These are phyloP conservation scores for Platichthys flesus DNA, from an alignment of 2,113 vertebrate genomes.

Conservation along the genomic window DNA sequence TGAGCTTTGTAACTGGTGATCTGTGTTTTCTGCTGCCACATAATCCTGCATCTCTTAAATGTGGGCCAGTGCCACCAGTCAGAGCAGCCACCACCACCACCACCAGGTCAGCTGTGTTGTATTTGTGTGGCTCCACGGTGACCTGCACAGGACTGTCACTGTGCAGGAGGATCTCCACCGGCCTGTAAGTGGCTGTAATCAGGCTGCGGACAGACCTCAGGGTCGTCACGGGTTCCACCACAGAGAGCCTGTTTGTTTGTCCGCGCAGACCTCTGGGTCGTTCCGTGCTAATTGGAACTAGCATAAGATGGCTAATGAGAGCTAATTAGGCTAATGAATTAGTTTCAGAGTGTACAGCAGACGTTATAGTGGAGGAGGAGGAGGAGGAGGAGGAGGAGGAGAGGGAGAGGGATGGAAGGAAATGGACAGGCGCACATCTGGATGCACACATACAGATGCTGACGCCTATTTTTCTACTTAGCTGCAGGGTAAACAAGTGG, in stretches of 20 bases:
- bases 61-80: not conserved
- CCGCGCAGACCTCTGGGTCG: slow-evolving; percentile 43
- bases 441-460: slow-evolving; percentile 39
- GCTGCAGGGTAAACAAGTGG: slow-evolving; percentile 32
- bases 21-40: not conserved
- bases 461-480: not conserved
- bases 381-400: slow-evolving; percentile 23
- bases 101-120: not conserved
- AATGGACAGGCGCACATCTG: slow-evolving; percentile 48
- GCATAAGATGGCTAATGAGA: slow-evolving; percentile 75
- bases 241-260: slow-evolving; percentile 51
- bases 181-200: slow-evolving; percentile 5
- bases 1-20: not conserved
- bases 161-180: not conserved
- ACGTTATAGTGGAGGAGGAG: slow-evolving; percentile 26
- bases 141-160: not conserved
- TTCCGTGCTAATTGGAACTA: slow-evolving; percentile 67
- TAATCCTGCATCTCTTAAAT: not conserved
- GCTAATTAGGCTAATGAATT: slow-evolving; percentile 74
- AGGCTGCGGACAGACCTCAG: slow-evolving; percentile 22
- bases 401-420: slow-evolving; percentile 16
- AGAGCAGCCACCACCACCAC: not conserved
- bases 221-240: slow-evolving; percentile 37
- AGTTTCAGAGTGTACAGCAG: slow-evolving; percentile 46
- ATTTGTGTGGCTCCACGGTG: not conserved